Evolutionary conservation across 1,140 invertebrate genomes (phyloP).

Genomic region (Drosophila lacteicornis): DNA sequence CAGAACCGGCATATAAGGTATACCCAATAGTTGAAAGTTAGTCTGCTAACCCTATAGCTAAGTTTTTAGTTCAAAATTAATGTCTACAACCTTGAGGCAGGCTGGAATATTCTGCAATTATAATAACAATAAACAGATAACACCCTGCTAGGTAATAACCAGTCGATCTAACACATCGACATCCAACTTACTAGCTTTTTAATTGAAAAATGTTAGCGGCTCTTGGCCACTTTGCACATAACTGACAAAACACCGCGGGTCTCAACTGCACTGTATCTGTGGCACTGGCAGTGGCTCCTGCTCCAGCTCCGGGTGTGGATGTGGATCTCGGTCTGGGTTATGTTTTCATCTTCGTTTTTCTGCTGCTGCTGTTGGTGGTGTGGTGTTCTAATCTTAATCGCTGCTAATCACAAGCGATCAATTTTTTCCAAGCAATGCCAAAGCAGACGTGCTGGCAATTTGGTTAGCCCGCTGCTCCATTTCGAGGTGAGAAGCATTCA

Average conservation of each 20-base stretch:
- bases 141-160: constrained; percentile 28
- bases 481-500: constrained; percentile 79
- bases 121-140: background rate
- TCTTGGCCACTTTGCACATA: constrained; percentile 79
- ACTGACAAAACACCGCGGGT: constrained; percentile 81
- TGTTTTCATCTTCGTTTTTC: constrained; percentile 41
- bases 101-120: background rate
- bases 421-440: constrained; percentile 63
- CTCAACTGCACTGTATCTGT: constrained; percentile 48
- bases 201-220: constrained; percentile 83
- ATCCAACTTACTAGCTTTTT: constrained; percentile 60
- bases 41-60: no score
- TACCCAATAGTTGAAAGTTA: no score
- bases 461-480: constrained; percentile 62
- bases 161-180: constrained; percentile 39
- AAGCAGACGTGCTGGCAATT: constrained; percentile 72
- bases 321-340: constrained; percentile 39
- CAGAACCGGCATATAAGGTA: no score
- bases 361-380: constrained; percentile 31
- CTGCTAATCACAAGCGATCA: constrained; percentile 80
- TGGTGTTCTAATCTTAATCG: constrained; percentile 78
- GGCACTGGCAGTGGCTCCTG: constrained; percentile 7
- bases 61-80: background rate
- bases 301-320: constrained; percentile 12
- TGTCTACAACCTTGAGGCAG: background rate